Evolutionary conservation across 2,888 invertebrate genomes (phyloP).

Genomic region (Selenia dentaria): DNA sequence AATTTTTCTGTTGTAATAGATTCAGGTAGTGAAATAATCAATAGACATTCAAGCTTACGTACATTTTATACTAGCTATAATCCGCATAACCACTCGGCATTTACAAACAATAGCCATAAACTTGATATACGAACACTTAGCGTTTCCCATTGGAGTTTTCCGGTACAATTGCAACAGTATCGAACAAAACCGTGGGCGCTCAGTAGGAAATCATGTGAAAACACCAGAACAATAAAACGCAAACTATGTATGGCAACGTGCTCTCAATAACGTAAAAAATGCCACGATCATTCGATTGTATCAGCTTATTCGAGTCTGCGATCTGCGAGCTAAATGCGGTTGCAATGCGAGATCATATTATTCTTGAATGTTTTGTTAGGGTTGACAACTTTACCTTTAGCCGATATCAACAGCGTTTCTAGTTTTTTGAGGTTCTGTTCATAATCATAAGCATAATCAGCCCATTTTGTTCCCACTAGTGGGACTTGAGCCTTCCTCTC

Average conservation of each 20-base stretch:
- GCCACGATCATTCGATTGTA: conserved; percentile 58
- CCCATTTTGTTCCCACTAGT: no score
- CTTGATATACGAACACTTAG: conserved; percentile 33
- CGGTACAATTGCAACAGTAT: conserved; percentile 43
- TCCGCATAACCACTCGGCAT: no score
- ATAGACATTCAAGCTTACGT: no score
- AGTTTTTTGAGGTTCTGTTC: no score
- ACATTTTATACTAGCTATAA: no score
- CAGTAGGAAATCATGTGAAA: conserved; percentile 68
- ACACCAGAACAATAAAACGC: conserved; percentile 51
- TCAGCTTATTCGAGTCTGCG: conserved; percentile 49
- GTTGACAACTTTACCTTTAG: no score
- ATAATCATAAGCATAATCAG: no score
- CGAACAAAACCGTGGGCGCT: conserved; percentile 53
- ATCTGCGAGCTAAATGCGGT: conserved; percentile 16
- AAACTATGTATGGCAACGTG: conserved; percentile 49
- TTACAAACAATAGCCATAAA: conserved; percentile 8
- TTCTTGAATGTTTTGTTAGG: conserved; percentile 8
- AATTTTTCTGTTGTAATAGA: no score
- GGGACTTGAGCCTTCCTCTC: no score
- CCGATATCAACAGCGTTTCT: no score
- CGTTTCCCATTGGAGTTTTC: conserved; percentile 43
- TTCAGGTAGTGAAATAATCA: no score
- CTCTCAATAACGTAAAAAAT: conserved; percentile 33
- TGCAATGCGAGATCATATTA: conserved; percentile 10